phyloP scores from a whole-genome alignment of 2,113 vertebrate species.

The Catagonus wagneri region DNA sequence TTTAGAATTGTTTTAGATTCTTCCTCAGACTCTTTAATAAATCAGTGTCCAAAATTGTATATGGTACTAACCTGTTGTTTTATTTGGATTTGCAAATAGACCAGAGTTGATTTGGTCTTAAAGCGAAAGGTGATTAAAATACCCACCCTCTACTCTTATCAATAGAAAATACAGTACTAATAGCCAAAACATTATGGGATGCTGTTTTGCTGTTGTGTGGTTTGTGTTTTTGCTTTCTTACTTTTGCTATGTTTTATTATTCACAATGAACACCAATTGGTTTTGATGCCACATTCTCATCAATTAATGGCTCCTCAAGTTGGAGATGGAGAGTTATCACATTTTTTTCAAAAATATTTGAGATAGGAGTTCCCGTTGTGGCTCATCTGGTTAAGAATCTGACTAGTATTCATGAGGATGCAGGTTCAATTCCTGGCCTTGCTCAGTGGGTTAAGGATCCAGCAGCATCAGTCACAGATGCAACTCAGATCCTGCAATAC shows the following conservation, averaged over 20 bases:
- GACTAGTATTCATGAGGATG: too few relatives aligned
- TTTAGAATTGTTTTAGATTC: conserved; percentile 52
- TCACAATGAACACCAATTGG: neutral
- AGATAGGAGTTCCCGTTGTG: neutral
- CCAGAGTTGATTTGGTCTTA: neutral
- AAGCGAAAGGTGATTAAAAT: conserved; percentile 56
- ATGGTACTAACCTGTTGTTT: neutral
- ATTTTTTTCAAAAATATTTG: conserved; percentile 32
- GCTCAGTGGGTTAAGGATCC: too few relatives aligned
- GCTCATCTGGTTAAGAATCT: too few relatives aligned
- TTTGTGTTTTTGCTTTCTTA: neutral
- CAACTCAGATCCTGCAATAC: too few relatives aligned
- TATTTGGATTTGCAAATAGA: conserved; percentile 60
- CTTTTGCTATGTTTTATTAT: neutral
- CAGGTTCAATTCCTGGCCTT: too few relatives aligned
- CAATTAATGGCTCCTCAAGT: neutral
- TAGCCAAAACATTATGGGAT: neutral
- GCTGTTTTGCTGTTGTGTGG: neutral
- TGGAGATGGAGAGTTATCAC: neutral
- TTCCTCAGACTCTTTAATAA: conserved; percentile 70
- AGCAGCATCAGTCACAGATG: too few relatives aligned
- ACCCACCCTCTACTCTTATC: neutral
- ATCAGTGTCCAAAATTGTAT: neutral
- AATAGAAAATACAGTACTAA: neutral
- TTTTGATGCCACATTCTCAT: neutral